Evolutionary conservation across 2,113 vertebrate species (phyloP).

Genomic region (Lophura nycthemera): DNA sequence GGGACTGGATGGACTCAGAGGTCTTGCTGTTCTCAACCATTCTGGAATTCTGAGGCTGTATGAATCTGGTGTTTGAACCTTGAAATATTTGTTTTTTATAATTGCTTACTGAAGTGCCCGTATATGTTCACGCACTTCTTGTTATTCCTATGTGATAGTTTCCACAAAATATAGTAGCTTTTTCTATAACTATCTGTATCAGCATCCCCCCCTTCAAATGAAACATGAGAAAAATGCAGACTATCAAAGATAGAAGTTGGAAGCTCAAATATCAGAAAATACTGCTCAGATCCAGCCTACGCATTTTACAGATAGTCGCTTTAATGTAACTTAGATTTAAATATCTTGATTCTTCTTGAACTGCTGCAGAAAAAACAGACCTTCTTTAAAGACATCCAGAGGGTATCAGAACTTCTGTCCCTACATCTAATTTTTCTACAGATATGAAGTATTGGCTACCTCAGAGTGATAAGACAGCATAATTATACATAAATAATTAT

Average conservation of each 20-base stretch:
- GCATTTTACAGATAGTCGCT: neutral
- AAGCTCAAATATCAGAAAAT: neutral
- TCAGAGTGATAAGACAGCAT: neutral
- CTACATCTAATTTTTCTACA: neutral
- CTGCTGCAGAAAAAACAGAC: neutral
- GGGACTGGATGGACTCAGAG: neutral
- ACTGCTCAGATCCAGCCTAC: neutral
- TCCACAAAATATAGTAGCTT: neutral
- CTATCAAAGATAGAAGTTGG: neutral
- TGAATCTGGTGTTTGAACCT: neutral
- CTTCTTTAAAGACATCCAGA: neutral
- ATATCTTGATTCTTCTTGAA: neutral
- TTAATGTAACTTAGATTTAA: neutral
- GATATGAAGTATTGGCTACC: neutral
- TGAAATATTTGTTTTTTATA: neutral
- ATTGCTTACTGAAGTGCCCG: neutral
- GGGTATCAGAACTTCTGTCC: rapidly evolving
- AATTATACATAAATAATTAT: neutral
- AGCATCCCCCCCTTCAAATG: rapidly evolving
- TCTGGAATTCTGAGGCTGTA: neutral
- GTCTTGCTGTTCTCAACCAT: neutral
- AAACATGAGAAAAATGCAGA: neutral
- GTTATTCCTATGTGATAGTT: neutral
- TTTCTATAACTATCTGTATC: neutral
- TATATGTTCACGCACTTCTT: neutral